phyloP scores from a whole-genome alignment of 2,797 vertebrate genomes.

The Pseudotriccus pelzelni region DNA sequence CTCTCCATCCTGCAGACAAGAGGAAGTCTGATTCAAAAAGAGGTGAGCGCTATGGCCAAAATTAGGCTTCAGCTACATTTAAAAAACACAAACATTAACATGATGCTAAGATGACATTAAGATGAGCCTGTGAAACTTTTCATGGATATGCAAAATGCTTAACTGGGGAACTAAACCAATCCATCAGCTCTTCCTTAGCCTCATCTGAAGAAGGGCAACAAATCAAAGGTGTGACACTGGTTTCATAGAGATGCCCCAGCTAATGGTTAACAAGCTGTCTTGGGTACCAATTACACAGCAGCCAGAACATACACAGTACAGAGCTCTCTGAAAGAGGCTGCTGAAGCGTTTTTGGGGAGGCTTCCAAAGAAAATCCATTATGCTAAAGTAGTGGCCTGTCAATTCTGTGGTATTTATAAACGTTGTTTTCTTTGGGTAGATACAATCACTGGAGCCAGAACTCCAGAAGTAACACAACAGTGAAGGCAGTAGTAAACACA shows the following conservation, averaged over 20 bases:
- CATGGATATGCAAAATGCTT: not conserved
- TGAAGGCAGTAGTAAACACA: not conserved
- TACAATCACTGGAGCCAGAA: not conserved
- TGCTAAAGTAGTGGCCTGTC: not conserved
- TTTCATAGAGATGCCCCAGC: accelerated
- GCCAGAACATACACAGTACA: not conserved
- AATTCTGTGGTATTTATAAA: not conserved
- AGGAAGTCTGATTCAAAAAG: not conserved
- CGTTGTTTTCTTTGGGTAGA: not conserved
- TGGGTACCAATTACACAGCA: not conserved
- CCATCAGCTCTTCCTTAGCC: not conserved
- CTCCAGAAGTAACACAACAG: not conserved
- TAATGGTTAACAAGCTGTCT: not conserved
- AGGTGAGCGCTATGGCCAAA: not conserved
- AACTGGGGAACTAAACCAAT: not conserved
- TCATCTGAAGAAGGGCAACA: not conserved
- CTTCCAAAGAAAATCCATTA: not conserved
- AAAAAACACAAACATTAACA: not conserved
- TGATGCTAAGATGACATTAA: too few relatives aligned
- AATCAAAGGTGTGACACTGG: not conserved
- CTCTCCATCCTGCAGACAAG: not conserved
- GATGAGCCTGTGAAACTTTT: not conserved
- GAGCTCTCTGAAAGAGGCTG: not conserved
- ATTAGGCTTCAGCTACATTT: not conserved
- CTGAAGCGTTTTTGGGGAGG: not conserved